Evolutionary conservation across 2,113 vertebrate species (phyloP), one percentile per base, ranked within the genome.

Genomic region (Rhinoderma darwinii): DNA sequence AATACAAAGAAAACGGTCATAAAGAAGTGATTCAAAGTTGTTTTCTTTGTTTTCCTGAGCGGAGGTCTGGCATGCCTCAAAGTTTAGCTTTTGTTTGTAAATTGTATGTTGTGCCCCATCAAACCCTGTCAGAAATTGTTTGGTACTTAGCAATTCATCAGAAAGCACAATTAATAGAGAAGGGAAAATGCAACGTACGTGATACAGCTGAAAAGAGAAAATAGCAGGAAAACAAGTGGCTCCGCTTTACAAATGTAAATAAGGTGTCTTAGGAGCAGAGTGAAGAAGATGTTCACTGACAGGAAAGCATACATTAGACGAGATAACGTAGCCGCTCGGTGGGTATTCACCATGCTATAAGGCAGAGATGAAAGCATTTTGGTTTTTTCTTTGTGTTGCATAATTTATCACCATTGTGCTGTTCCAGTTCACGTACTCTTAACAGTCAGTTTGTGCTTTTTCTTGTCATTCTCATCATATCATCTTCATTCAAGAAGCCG

Each of bases 381-480:
- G 43, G 15, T 32, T 89, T 79, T 37, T 74, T 17, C 81, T 84
- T 61, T 17, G 22, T 80, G 22, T 85, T 90, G 20, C 66, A 47
- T 84, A 81, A 50, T 70, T 88, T 80, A 66, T 50, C 54, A 43
- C 20, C 22, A 88, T 77, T 88, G 74, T 32, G 14, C 5, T 78
- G 22, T 85, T 89, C 51, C 43, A 86, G 35, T 79, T 79, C 73
- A 17, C 66, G 10, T 30, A 20, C 88, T 89, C 47, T 72, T 72
- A 84, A 86, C 88, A 82, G 7, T 80, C 79, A 75, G 87, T 89
- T 89, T 82, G 84, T 84, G 27, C 17, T 84, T 88, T 89, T 85
- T 8, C 8, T 86, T 88, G 87, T 88, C 83, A 88, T 70, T 81
- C 68, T 87, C 56, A 22, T 63, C 88, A 82, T 56, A 82, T 68